Evolutionary conservation across 1,140 invertebrate genomes (phyloP).

Genomic region (Hormaphis cornu): DNA sequence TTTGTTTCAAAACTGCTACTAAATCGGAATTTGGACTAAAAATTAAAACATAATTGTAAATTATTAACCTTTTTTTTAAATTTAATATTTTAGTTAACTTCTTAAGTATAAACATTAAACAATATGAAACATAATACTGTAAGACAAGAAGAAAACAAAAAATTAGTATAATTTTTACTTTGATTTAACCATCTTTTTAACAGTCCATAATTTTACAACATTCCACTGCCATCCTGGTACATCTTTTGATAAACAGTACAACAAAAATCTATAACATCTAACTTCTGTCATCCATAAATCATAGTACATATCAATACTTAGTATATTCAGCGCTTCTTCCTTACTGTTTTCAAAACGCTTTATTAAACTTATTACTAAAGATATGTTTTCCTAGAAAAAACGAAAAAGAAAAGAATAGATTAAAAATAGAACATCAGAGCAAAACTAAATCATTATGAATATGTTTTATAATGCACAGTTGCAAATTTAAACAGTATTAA

Average conservation of each 20-base stretch:
- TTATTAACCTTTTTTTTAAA: not conserved
- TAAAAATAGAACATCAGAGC: too few species aligned
- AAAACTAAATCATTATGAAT: too few species aligned
- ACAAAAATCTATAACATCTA: constrained; percentile 26
- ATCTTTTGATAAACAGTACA: constrained; percentile 25
- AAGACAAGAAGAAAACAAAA: too few species aligned
- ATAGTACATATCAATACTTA: constrained; percentile 20
- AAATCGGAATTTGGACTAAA: constrained; percentile 24
- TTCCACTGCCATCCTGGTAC: constrained; percentile 21
- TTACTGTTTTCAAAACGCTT: constrained; percentile 16
- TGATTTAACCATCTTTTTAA: constrained; percentile 2
- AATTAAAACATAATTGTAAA: not conserved
- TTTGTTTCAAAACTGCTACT: not conserved
- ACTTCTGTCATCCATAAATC: constrained; percentile 12
- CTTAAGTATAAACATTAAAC: too few species aligned
- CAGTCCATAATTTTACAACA: constrained; percentile 6
- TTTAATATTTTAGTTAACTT: too few species aligned
- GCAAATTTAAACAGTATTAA: too few species aligned
- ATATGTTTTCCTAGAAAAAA: constrained; percentile 7
- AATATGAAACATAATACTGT: too few species aligned
- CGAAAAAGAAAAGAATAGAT: not conserved
- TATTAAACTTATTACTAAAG: constrained; percentile 8
- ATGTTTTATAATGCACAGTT: too few species aligned
- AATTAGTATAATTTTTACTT: constrained; percentile 7
- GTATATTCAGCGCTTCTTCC: not conserved